Evolutionary conservation across 2,113 vertebrate species (phyloP), one percentile per base, ranked within the genome.

Genomic region (Oriolus oriolus): DNA sequence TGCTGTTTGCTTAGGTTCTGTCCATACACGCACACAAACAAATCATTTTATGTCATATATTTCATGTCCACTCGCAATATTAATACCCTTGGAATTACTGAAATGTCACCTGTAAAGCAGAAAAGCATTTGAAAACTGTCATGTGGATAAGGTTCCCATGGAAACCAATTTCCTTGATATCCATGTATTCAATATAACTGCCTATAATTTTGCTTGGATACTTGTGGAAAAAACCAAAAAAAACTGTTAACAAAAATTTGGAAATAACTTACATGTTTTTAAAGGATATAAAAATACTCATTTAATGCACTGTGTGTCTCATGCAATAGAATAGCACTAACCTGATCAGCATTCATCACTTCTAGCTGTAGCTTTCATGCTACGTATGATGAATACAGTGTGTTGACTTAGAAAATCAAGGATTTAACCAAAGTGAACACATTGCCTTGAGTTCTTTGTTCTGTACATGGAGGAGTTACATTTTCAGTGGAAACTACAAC

Each of bases 21-120:
- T 87, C 84, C 45, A 31, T 35, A 53, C 42, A 45, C 0, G 0
- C 37, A 59, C 66, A 66, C 45, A 92, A 88, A 86, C 82, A 97
- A 82, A 90, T 89, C 10, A 95, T 93, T 95, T 95, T 35, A 35
- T 92, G 77, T 93, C 87, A 92, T 53, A 93, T 94, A 90, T 93
- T 96, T 96, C 87, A 90, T 77, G 70, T 95, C 92, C 66, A 76
- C 74, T 84, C 85, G 53, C 89, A 89, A 92, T 90, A 93, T 94
- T 95, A 93, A 96, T 95, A 89, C 63, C 0, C 0, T 84, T 91
- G 91, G 91, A 96, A 96, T 95, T 93, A 93, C 84, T 83, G 90
- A 96, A 97, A 96, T 97, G 92, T 96, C 94, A 96, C 87, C 95
- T 95, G 87, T 59, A 94, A 96, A 91, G 82, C 63, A 78, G 69